These are phyloP conservation scores for Bicyclus anynana DNA, from an alignment of 1,140 invertebrate species.

Conservation along the genomic window DNA sequence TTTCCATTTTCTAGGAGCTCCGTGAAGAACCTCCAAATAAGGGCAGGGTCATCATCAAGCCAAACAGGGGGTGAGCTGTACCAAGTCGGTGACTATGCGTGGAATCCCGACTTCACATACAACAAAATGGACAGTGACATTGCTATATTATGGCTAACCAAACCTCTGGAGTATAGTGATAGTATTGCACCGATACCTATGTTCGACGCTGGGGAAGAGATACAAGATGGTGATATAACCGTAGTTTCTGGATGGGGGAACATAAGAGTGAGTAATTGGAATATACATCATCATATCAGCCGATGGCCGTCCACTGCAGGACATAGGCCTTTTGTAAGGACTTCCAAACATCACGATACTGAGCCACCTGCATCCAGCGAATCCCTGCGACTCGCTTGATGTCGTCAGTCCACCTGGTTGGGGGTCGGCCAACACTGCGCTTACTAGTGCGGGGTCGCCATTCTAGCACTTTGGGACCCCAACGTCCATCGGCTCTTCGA, in stretches of 20 bases:
- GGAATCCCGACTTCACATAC: slow-evolving; percentile 49
- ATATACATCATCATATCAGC: too few relatives aligned
- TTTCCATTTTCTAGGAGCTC: slow-evolving; percentile 28
- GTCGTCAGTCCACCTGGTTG: too few relatives aligned
- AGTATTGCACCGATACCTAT: slow-evolving; percentile 72
- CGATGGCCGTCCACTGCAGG: too few relatives aligned
- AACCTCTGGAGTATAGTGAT: slow-evolving; percentile 75
- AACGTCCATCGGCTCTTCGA: too few relatives aligned
- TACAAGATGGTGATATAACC: slow-evolving; percentile 50
- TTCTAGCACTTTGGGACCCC: too few relatives aligned
- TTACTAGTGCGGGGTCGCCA: too few relatives aligned
- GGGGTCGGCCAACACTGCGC: too few relatives aligned
- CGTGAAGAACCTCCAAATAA: slow-evolving; percentile 37
- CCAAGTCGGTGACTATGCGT: slow-evolving; percentile 44
- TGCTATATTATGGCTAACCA: slow-evolving; percentile 78
- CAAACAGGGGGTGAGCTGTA: slow-evolving; percentile 46
- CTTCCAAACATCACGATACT: too few relatives aligned
- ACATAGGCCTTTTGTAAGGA: too few relatives aligned
- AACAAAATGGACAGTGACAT: slow-evolving; percentile 78
- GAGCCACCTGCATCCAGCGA: too few relatives aligned
- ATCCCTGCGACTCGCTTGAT: too few relatives aligned
- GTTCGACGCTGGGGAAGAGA: slow-evolving; percentile 58
- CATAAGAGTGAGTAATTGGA: slow-evolving; percentile 37
- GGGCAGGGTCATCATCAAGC: slow-evolving; percentile 58
- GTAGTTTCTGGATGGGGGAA: slow-evolving; percentile 63